Evolutionary conservation across 2,113 vertebrate species (phyloP), one percentile per base, ranked within the genome.

Genomic region (Bombycilla garrulus): DNA sequence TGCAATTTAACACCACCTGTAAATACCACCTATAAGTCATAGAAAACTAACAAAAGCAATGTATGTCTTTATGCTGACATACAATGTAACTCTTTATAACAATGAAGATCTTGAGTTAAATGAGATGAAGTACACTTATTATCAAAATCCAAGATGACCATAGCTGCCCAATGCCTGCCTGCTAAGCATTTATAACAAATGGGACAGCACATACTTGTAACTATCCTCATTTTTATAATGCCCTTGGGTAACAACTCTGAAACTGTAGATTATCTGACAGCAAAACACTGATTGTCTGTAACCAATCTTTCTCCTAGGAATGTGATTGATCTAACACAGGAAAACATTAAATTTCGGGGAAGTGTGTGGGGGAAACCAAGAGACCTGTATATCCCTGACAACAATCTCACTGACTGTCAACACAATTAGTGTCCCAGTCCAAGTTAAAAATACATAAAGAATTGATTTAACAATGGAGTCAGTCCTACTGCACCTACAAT

Each of bases 321-420:
- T 33, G 14, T 47, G 33, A 18, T 35, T 42, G 45, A 83, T 45
- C 88, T 79, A 87, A 47, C 28, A 38, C n/a, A 65, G 26, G 28
- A 88, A 82, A 11, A 67, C 9, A 74, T 0, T 5, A 50, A n/a
- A 33, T 19, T 79, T 47, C 0, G 0, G 33, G 12, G 10, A 33
- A 76, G 6, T 2, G 9, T 22, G 18, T 5, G 1, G 33, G 8
- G 15, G 4, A 26, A 47, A 26, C 9, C 28, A 74, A 81, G 51
- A 90, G 40, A 72, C 6, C 22, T n/a, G 21, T 60, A 53, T 3
- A 79, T 16, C 18, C 35, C 36, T 76, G 47, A 71, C 56, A 88
- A 42, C 44, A 45, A 64, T 19, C n/a, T 56, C 0, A 0, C 42
- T 36, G 40, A 56, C 0, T 47, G 22, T 10, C 2, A 0, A 56